Base-by-base conservation (phyloP, 1,140 invertebrate genomes). In the Neuroterus valhalla region DNA sequence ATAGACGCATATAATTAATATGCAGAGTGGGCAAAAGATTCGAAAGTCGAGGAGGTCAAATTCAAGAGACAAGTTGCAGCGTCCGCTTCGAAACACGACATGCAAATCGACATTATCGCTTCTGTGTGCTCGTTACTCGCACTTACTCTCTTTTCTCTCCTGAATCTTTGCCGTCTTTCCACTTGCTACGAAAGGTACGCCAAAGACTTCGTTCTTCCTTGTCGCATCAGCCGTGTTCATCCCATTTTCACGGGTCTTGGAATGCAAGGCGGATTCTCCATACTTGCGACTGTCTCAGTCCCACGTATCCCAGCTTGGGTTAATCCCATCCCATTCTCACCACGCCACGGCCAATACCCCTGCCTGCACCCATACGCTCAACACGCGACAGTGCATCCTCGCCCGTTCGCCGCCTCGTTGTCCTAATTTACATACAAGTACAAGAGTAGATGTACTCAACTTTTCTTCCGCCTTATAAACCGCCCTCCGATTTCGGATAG, bases 1-100 rank as follows among this genome's bases (percentile, higher is more conserved):
- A 55, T 55, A 55, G 52, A 55, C 52, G 52, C 52, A 55, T 55
- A n/a, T n/a, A n/a, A n/a, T n/a, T n/a, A 55, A 55, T 55, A 55
- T 55, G 52, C 52, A 55, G 26, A 55, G 21, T 48, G 46, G 17
- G n/a, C n/a, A 15, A 38, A 55, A 55, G 52, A 55, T 55, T 55
- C 21, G 21, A 55, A 50, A 6, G 19, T 21, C 6, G 50, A 52
- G 50, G 52, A 55, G 52, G 52, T 55, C 52, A 21, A 55, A 55
- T 52, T 19, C 50, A 26, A 15, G 52, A 55, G 21, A 3, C 6
- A 14, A 55, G 21, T 17, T 52, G n/a, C 50, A 52, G 21, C 19
- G 19, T 23, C 8, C 19, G 50, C 19, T 23, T 55, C 52, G 52
- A 55, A 55, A 55, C 52, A 55, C 52, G 52, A 55, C 52, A 55